Evolutionary conservation across 2,113 vertebrate species (phyloP).

Genomic region (Megaceryle maxima): DNA sequence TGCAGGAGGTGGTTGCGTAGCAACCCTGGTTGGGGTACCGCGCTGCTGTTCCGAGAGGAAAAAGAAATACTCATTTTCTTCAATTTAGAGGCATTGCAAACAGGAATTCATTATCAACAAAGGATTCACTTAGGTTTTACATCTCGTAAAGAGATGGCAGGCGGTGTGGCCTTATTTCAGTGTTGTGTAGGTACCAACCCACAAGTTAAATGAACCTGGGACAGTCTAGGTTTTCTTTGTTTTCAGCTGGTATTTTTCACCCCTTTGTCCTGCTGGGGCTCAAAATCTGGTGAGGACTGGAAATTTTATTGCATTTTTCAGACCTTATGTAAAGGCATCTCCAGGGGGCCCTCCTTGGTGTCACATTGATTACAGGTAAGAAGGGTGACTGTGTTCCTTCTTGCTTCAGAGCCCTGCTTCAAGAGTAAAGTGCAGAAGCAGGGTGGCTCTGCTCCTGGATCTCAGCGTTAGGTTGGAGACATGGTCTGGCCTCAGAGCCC

Average conservation of each 20-base stretch:
- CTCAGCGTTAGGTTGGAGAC: not conserved
- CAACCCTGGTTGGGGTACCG: conserved; percentile 75
- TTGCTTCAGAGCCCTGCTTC: not conserved
- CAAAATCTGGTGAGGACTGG: not conserved
- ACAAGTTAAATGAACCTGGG: not conserved
- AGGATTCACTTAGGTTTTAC: not conserved
- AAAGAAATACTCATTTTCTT: conserved; percentile 64
- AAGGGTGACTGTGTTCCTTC: accelerated
- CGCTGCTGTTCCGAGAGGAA: conserved; percentile 18
- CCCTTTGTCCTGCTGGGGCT: not conserved
- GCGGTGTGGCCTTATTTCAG: not conserved
- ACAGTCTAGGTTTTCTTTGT: not conserved
- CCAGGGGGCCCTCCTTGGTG: not conserved
- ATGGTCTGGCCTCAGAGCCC: not conserved
- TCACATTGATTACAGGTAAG: accelerated
- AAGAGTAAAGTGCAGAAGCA: not conserved
- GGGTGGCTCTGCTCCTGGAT: not conserved
- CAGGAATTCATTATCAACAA: conserved; percentile 19
- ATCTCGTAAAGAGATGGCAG: not conserved
- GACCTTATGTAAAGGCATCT: not conserved
- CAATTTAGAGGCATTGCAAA: conserved; percentile 60
- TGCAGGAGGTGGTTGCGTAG: conserved; percentile 81
- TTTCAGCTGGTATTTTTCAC: not conserved
- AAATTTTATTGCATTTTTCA: not conserved
- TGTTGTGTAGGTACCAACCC: accelerated